Percentiles rank a stretch among this genome's conserved stretches.
phyloP scores from a whole-genome alignment of 2,113 vertebrate genomes.

The Hippocampus comes region DNA sequence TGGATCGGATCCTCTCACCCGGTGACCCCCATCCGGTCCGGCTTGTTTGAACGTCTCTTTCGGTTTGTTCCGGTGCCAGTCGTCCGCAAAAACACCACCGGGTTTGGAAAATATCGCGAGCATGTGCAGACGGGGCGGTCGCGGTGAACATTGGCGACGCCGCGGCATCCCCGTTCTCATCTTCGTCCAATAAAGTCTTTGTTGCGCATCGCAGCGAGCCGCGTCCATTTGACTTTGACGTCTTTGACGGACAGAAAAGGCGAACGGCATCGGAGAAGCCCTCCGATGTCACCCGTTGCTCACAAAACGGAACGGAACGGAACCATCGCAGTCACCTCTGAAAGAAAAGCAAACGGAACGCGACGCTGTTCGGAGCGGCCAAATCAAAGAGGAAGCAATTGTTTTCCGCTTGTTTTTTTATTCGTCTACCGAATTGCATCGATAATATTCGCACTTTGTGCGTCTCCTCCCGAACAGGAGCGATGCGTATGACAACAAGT shows the following conservation, averaged over 20 bases:
- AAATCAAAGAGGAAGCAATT: too few species aligned
- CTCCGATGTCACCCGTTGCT: too few species aligned
- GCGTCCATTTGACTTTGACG: neutral
- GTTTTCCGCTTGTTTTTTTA: conserved; percentile 23
- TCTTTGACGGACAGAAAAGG: neutral
- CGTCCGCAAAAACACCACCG: neutral
- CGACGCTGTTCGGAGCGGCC: too few species aligned
- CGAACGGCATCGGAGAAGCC: too few species aligned
- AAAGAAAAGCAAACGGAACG: too few species aligned
- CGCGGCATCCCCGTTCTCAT: neutral
- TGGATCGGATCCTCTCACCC: neutral
- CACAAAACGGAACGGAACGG: too few species aligned
- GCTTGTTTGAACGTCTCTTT: conserved; percentile 22
- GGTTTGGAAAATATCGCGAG: neutral
- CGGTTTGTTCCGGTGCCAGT: neutral
- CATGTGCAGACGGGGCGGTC: neutral
- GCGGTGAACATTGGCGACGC: neutral
- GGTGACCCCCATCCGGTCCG: conserved; percentile 16
- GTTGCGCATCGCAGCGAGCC: neutral
- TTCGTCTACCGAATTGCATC: conserved; percentile 75
- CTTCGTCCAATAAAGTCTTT: neutral
- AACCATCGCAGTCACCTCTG: too few species aligned
- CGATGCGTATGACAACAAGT: conserved; percentile 65
- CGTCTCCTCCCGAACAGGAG: conserved; percentile 53
- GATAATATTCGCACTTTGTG: conserved; percentile 74